These are phyloP conservation scores for Papilio glaucus DNA, from an alignment of 1,140 invertebrate species.

Conservation along the genomic window DNA sequence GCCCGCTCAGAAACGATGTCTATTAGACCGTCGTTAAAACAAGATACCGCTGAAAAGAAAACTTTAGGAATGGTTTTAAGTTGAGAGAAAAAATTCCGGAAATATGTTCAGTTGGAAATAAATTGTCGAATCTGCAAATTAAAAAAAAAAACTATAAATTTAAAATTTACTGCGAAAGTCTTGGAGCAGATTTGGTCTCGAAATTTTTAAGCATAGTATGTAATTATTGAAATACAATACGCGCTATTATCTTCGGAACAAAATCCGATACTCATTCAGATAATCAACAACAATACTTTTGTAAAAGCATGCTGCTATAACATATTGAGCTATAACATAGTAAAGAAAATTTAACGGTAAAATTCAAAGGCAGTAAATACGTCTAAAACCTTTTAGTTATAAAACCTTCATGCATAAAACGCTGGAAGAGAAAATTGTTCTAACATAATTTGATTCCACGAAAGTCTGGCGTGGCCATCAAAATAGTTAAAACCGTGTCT, in stretches of 20 bases:
- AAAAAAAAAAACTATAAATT: no score
- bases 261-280: no score
- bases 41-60: slow-evolving; percentile 42
- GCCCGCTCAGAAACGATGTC: slow-evolving; percentile 47
- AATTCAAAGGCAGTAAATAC: slow-evolving; percentile 32
- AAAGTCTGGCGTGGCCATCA: slow-evolving; percentile 52
- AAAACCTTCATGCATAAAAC: slow-evolving; percentile 21
- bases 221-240: no score
- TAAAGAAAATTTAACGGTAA: background rate
- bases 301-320: no score
- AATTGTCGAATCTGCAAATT: slow-evolving; percentile 38
- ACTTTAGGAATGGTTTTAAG: slow-evolving; percentile 39
- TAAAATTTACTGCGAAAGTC: no score
- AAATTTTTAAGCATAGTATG: no score
- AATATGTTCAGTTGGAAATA: slow-evolving; percentile 2
- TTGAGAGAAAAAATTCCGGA: background rate
- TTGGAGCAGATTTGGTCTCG: no score
- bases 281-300: no score
- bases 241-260: no score
- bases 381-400: slow-evolving; percentile 18
- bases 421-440: slow-evolving; percentile 25
- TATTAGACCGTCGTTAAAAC: slow-evolving; percentile 57
- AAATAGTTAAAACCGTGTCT: slow-evolving; percentile 41
- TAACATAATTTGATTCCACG: slow-evolving; percentile 48
- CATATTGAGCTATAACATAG: no score